Evolutionary conservation across 1,140 invertebrate species (phyloP).

Genomic region (Micrasema longulum): DNA sequence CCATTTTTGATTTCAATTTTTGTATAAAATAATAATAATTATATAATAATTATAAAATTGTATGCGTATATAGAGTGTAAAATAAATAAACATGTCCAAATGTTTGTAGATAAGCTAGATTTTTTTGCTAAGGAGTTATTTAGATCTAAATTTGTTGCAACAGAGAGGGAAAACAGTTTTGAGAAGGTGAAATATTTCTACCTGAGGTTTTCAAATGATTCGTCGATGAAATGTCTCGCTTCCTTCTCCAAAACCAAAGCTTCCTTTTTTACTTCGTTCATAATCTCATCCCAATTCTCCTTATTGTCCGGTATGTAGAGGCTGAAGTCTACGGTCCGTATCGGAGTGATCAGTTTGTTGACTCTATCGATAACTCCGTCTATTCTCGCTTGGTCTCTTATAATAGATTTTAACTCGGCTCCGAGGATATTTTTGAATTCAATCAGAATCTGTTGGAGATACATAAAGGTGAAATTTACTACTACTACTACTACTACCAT

Average conservation of each 20-base stretch:
- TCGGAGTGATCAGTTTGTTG: slow-evolving; percentile 77
- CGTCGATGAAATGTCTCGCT: slow-evolving; percentile 86
- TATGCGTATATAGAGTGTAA: too few species aligned
- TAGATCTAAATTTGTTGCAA: too few species aligned
- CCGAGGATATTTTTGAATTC: slow-evolving; percentile 93
- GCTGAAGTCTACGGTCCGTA: slow-evolving; percentile 84
- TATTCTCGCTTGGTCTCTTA: slow-evolving; percentile 85
- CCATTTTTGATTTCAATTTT: too few species aligned
- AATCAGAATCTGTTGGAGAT: slow-evolving; percentile 72
- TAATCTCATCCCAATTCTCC: slow-evolving; percentile 86
- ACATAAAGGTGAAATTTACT: slow-evolving; percentile 18
- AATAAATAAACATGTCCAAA: too few species aligned
- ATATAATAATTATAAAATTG: too few species aligned
- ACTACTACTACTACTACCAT: too few species aligned
- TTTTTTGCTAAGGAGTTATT: too few species aligned
- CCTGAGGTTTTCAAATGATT: slow-evolving; percentile 82
- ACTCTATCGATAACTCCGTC: slow-evolving; percentile 83
- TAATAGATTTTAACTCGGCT: slow-evolving; percentile 84
- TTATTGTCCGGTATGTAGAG: slow-evolving; percentile 80
- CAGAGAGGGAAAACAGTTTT: too few species aligned
- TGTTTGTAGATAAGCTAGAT: too few species aligned
- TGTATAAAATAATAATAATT: too few species aligned
- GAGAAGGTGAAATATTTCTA: slow-evolving; percentile 53
- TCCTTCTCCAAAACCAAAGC: slow-evolving; percentile 82
- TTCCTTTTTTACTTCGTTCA: slow-evolving; percentile 80